Evolutionary conservation across 53 echinoderm and acorn worm genomes (phyloP).

Genomic region (Paelopatides confundens): DNA sequence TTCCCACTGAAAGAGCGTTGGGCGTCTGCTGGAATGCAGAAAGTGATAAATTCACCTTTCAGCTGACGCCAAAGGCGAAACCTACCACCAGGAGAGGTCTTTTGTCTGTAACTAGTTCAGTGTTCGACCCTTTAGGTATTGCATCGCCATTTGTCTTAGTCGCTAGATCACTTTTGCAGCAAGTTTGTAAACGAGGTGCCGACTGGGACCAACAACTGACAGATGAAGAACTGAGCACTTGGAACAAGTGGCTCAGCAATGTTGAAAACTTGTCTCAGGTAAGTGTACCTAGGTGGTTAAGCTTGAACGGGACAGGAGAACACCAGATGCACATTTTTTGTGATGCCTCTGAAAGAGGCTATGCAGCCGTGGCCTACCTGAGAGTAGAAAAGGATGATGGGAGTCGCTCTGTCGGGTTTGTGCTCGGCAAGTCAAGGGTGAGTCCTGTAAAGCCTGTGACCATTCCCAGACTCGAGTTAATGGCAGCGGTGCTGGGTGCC

Average conservation of each 20-base stretch:
- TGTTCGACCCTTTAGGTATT: conserved; percentile 67
- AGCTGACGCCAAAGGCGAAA: conserved; percentile 6
- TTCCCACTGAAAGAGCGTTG: conserved; percentile 43
- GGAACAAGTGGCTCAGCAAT: conserved; percentile 56
- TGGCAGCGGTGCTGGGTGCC: conserved; percentile 67
- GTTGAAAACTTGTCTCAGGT: conserved; percentile 29
- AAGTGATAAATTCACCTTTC: no score
- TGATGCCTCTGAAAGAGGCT: conserved; percentile 68
- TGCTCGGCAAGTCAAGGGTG: conserved; percentile 71
- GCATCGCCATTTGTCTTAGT: conserved; percentile 44
- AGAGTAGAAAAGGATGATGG: conserved; percentile 6
- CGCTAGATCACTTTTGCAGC: no score
- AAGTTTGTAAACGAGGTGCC: no score
- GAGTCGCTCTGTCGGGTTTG: conserved; percentile 42
- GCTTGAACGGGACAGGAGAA: not conserved
- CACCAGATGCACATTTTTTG: conserved; percentile 65
- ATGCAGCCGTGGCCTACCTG: conserved; percentile 67
- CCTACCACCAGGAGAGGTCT: conserved; percentile 50
- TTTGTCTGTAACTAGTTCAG: conserved; percentile 49
- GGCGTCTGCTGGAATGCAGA: conserved; percentile 30
- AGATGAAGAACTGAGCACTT: conserved; percentile 30
- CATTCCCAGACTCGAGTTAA: conserved; percentile 71
- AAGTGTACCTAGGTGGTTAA: conserved; percentile 60
- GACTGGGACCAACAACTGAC: conserved; percentile 4
- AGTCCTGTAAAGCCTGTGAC: conserved; percentile 62